A percentile compares a stretch with the other conserved stretches of the same genome.
Evolutionary conservation across 1,140 invertebrate genomes (phyloP).

Genomic region (Zaprionus taronus): DNA sequence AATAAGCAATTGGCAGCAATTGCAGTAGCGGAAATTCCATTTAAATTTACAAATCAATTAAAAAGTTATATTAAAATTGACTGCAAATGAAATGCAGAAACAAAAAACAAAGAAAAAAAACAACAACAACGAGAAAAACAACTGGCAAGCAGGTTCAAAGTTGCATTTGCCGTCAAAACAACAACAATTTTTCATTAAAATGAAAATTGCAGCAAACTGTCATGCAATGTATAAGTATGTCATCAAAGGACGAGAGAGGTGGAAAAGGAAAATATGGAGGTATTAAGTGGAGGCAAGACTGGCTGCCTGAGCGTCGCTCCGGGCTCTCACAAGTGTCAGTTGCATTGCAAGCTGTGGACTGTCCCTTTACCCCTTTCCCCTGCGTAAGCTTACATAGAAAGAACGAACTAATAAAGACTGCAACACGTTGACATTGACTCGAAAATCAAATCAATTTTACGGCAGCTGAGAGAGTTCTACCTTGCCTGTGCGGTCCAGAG

Average conservation of each 20-base stretch:
- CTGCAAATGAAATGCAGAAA: slow-evolving; percentile 41
- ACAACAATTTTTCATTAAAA: slow-evolving; percentile 49
- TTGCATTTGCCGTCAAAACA: slow-evolving; percentile 18
- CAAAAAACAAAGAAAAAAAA: slow-evolving; percentile 10
- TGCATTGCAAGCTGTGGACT: slow-evolving; percentile 6
- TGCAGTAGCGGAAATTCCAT: slow-evolving; percentile 9
- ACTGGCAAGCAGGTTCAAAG: slow-evolving; percentile 27
- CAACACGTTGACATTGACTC: slow-evolving; percentile 50
- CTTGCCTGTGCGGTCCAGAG: not conserved
- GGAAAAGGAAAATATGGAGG: not conserved
- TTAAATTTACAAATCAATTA: slow-evolving; percentile 48
- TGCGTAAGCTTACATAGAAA: slow-evolving; percentile 1
- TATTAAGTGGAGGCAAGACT: not conserved
- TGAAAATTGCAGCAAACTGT: slow-evolving; percentile 24
- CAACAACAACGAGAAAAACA: slow-evolving; percentile 9
- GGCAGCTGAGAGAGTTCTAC: slow-evolving; percentile 9
- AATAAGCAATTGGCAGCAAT: slow-evolving; percentile 18
- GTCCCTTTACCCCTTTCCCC: not conserved
- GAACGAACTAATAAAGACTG: slow-evolving; percentile 18
- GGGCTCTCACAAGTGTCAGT: slow-evolving; percentile 27
- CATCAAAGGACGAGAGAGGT: not conserved
- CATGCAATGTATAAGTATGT: not conserved
- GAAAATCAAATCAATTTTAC: slow-evolving; percentile 66
- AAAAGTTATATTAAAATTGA: slow-evolving; percentile 7
- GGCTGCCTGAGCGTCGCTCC: not conserved